These are phyloP conservation scores for Pegoplata infirma DNA, from an alignment of 2,888 invertebrate genomes.

Conservation along the genomic window DNA sequence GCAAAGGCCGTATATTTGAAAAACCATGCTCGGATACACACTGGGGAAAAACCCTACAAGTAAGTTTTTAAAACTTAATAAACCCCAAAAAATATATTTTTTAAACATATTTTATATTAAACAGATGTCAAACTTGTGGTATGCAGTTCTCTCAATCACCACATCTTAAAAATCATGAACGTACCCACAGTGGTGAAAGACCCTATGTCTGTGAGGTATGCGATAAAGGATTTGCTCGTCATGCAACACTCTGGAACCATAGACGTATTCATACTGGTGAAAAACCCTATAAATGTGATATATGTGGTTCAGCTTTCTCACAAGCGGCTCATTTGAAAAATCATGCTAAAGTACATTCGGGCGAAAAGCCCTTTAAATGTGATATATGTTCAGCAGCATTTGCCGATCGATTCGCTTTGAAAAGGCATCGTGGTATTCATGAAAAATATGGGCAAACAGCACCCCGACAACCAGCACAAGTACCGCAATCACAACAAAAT, in stretches of 20 bases:
- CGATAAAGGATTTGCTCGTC: constrained; percentile 92
- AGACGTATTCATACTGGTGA: constrained; percentile 90
- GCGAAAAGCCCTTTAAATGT: constrained; percentile 90
- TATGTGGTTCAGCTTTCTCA: constrained; percentile 93
- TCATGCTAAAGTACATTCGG: constrained; percentile 90
- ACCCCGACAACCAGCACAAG: constrained; percentile 78
- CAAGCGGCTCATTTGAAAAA: constrained; percentile 93
- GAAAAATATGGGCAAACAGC: constrained; percentile 86
- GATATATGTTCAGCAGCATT: constrained; percentile 92
- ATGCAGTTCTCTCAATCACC: constrained; percentile 95
- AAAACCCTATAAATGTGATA: constrained; percentile 84
- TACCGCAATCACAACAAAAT: constrained; percentile 61
- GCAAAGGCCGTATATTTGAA: constrained; percentile 94
- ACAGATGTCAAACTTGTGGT: constrained; percentile 90
- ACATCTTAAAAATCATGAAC: constrained; percentile 92
- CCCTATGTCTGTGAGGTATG: constrained; percentile 94
- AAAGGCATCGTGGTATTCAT: constrained; percentile 91
- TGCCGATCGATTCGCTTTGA: constrained; percentile 91
- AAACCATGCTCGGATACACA: constrained; percentile 92
- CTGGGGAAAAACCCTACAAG: constrained; percentile 91
- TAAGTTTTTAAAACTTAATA: constrained; percentile 73
- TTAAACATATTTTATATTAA: constrained; percentile 55
- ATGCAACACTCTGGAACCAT: constrained; percentile 93
- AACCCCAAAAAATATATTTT: not conserved
- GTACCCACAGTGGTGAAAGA: constrained; percentile 92